Evolutionary conservation across 2,113 vertebrate species (phyloP).

Genomic region (Tenebrosternarchus preto): DNA sequence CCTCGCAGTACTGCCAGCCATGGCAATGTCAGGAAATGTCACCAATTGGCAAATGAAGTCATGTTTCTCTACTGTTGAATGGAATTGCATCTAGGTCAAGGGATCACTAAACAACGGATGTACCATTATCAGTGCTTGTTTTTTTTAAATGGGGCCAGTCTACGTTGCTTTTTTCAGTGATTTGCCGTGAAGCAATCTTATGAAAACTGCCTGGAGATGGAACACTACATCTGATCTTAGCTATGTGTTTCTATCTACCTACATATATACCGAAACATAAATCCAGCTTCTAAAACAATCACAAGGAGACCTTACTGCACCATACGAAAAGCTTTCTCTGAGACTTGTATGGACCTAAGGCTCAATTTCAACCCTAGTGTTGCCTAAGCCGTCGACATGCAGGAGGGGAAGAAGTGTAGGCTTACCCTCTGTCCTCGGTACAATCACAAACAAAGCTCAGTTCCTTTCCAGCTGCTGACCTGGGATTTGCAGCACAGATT

Average conservation of each 20-base stretch:
- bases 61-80: conserved; percentile 25
- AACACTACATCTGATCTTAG: not conserved
- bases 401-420: not conserved
- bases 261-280: too few species aligned
- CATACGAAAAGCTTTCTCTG: not conserved
- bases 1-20: conserved; percentile 12
- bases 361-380: not conserved
- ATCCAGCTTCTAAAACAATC: not conserved
- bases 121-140: not conserved
- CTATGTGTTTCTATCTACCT: too few species aligned
- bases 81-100: conserved; percentile 20
- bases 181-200: not conserved
- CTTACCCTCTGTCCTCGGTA: not conserved
- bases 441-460: not conserved
- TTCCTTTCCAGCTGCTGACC: not conserved
- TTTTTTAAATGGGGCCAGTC: not conserved
- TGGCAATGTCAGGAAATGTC: conserved; percentile 33
- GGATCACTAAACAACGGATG: not conserved
- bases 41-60: conserved; percentile 18
- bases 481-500: not conserved
- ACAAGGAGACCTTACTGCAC: not conserved
- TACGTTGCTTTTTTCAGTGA: not conserved
- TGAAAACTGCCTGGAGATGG: not conserved
- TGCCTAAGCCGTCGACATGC: not conserved
- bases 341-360: not conserved